Evolutionary conservation across 1,140 invertebrate species (phyloP).

Genomic region (Cotesia chilonis): DNA sequence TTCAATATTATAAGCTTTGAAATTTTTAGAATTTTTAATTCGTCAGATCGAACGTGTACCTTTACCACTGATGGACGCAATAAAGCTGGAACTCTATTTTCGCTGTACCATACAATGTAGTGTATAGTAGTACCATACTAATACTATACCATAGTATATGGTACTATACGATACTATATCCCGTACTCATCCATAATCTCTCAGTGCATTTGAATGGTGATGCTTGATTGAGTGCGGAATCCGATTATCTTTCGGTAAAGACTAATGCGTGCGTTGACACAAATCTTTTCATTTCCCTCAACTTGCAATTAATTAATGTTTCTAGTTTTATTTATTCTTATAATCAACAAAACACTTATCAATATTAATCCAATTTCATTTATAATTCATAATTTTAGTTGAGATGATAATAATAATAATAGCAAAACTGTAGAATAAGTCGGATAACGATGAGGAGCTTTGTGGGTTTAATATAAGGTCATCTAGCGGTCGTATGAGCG

Average conservation of each 20-base stretch:
- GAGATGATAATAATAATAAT: neutral
- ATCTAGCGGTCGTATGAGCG: slow-evolving; percentile 54
- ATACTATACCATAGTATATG: neutral
- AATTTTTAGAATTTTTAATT: neutral
- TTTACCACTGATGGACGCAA: slow-evolving; percentile 4
- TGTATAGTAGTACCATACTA: neutral
- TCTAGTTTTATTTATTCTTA: neutral
- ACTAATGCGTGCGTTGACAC: neutral
- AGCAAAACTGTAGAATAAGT: neutral
- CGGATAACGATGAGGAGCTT: slow-evolving; percentile 6
- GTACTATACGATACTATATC: neutral
- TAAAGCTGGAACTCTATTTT: slow-evolving; percentile 11
- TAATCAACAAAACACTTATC: neutral
- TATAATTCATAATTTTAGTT: neutral
- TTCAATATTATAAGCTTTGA: neutral
- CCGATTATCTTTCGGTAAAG: slow-evolving; percentile 25
- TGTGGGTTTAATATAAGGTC: slow-evolving; percentile 25
- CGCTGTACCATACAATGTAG: neutral
- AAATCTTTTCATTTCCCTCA: neutral
- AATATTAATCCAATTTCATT: too few species aligned
- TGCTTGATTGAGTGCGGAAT: slow-evolving; percentile 21
- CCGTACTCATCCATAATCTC: slow-evolving; percentile 27
- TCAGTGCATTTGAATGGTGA: slow-evolving; percentile 29
- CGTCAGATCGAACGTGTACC: neutral
- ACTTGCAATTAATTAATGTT: too few species aligned